Percentiles rank a stretch among this genome's conserved stretches.
phyloP scores from a whole-genome alignment of 2,797 vertebrate species.

The Lemur catta region DNA sequence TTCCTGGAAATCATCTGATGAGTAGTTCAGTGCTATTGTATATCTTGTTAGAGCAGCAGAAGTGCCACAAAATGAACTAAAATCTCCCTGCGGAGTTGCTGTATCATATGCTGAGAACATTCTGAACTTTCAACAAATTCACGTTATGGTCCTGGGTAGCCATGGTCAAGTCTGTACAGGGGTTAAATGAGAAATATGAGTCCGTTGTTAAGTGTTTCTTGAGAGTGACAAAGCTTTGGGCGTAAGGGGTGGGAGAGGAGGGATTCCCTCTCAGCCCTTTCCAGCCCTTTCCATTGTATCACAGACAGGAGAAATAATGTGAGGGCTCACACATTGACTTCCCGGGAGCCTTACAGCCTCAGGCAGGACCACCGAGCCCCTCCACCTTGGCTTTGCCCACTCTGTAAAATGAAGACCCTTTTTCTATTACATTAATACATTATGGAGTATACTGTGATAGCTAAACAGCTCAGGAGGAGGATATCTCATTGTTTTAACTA shows the following conservation, averaged over 20 bases:
- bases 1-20: slow-evolving; percentile 69
- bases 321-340: neutral
- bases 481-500: neutral
- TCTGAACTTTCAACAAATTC: slow-evolving; percentile 59
- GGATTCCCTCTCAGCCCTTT: neutral
- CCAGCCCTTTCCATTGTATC: neutral
- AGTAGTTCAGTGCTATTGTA: slow-evolving; percentile 66
- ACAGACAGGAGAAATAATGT: neutral
- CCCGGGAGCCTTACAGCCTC: neutral
- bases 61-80: slow-evolving; percentile 67
- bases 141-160: neutral
- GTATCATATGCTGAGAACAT: slow-evolving; percentile 49
- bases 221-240: slow-evolving; percentile 46
- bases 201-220: slow-evolving; percentile 3
- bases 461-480: neutral
- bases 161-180: slow-evolving; percentile 26
- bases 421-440: neutral
- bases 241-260: neutral
- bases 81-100: slow-evolving; percentile 70
- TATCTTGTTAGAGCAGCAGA: slow-evolving; percentile 70
- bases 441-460: neutral
- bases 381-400: neutral
- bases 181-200: slow-evolving; percentile 71
- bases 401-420: neutral
- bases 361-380: neutral